Evolutionary conservation across 1,140 invertebrate genomes (phyloP).

Genomic region (Platyscapa corneri): DNA sequence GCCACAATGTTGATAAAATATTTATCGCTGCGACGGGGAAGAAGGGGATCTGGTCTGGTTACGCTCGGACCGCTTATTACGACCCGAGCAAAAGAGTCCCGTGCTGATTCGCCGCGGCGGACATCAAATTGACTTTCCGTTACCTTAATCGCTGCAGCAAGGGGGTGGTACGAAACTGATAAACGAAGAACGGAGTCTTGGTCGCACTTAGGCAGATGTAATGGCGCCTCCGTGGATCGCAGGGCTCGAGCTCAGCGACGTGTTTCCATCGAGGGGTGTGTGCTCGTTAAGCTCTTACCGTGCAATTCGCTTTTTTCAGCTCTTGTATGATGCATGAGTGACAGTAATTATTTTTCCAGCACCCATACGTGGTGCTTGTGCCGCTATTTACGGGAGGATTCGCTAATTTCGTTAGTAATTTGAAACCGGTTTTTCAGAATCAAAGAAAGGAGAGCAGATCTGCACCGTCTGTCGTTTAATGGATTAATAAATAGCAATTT

Average conservation of each 20-base stretch:
- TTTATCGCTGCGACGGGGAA: not conserved
- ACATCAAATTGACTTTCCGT: slow-evolving; percentile 13
- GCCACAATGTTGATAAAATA: not conserved
- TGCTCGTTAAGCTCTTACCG: not conserved
- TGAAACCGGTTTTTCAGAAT: not conserved
- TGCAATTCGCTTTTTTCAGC: not conserved
- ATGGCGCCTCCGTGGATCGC: slow-evolving; percentile 37
- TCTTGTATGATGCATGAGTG: not conserved
- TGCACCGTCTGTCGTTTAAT: too few species aligned
- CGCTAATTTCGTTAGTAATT: not conserved
- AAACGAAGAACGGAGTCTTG: not conserved
- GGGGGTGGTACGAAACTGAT: slow-evolving; percentile 3
- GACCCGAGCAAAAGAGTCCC: too few species aligned
- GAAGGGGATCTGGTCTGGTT: too few species aligned
- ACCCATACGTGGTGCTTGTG: not conserved
- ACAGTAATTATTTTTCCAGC: slow-evolving; percentile 18
- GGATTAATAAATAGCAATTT: not conserved
- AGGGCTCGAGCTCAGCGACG: slow-evolving; percentile 10
- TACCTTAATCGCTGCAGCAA: not conserved
- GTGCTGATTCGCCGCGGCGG: too few species aligned
- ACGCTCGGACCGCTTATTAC: too few species aligned
- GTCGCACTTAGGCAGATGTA: slow-evolving; percentile 18
- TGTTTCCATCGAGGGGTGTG: not conserved
- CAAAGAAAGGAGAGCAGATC: not conserved
- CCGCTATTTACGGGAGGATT: not conserved